These are phyloP conservation scores for Ennomos quercinarius DNA, from an alignment of 2,888 invertebrate genomes.

Conservation along the genomic window DNA sequence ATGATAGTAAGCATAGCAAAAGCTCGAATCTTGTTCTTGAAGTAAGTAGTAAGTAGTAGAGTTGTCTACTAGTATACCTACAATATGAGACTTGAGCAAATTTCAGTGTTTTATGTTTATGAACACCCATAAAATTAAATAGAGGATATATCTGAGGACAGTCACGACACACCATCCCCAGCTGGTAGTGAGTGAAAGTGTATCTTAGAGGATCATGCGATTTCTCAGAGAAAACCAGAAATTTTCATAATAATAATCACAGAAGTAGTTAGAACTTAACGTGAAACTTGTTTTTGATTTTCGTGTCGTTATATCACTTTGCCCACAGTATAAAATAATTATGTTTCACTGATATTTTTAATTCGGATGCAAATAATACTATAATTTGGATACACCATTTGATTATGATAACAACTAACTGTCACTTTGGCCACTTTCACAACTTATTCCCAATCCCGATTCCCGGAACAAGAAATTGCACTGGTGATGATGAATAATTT, in stretches of 20 bases:
- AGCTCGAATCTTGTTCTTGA: too few species aligned
- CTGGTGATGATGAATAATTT: constrained; percentile 30
- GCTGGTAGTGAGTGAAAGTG: constrained; percentile 35
- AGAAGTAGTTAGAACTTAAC: too few species aligned
- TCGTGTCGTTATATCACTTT: too few species aligned
- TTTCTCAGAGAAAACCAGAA: constrained; percentile 28
- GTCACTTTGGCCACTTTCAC: constrained; percentile 31
- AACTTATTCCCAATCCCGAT: constrained; percentile 4
- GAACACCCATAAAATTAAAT: neutral
- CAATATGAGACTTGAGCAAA: neutral
- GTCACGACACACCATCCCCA: constrained; percentile 1
- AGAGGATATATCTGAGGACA: neutral
- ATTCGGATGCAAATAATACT: neutral
- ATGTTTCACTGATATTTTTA: too few species aligned
- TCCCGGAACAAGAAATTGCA: constrained; percentile 31
- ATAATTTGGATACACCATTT: neutral
- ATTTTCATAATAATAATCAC: too few species aligned
- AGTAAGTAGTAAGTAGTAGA: too few species aligned
- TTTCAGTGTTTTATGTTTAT: neutral
- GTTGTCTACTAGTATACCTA: too few species aligned
- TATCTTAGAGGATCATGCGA: constrained; percentile 33
- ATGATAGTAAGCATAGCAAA: too few species aligned
- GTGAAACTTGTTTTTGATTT: too few species aligned
- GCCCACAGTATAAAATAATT: too few species aligned
- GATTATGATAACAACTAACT: neutral